phyloP scores from a whole-genome alignment of 2,113 vertebrate species.

The Pristiophorus japonicus region DNA sequence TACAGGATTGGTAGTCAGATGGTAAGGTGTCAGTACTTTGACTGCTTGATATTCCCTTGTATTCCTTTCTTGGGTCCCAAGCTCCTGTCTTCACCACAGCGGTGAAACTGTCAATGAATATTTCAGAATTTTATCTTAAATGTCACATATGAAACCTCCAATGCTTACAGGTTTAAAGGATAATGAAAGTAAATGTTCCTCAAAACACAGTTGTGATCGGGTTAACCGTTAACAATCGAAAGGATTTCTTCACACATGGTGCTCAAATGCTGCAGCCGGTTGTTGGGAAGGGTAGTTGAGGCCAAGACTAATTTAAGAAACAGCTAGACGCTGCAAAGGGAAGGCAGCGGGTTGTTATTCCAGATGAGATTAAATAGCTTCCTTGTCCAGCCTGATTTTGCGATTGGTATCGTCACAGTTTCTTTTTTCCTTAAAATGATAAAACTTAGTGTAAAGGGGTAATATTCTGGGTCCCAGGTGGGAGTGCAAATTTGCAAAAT shows the following conservation, averaged over 20 bases:
- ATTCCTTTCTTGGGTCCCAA: background rate
- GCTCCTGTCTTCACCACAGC: background rate
- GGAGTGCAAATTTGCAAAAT: background rate
- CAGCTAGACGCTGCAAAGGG: background rate
- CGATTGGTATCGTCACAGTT: background rate
- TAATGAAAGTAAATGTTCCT: background rate
- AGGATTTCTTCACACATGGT: background rate
- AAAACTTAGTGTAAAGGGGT: background rate
- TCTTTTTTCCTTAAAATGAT: background rate
- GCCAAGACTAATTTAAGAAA: background rate
- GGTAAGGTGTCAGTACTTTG: background rate
- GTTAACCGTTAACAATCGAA: background rate
- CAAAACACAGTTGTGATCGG: background rate
- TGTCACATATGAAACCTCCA: background rate
- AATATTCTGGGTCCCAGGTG: background rate
- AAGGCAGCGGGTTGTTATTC: background rate
- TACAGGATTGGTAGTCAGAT: background rate
- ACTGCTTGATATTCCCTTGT: background rate
- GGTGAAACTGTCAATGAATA: background rate
- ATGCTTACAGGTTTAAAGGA: background rate
- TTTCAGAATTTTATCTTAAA: background rate
- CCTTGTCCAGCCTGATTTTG: background rate
- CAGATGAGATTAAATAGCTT: background rate
- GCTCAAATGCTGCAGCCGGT: background rate
- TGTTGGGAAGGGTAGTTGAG: background rate